phyloP scores from a whole-genome alignment of 2,888 invertebrate species.

The Tipula unca region DNA sequence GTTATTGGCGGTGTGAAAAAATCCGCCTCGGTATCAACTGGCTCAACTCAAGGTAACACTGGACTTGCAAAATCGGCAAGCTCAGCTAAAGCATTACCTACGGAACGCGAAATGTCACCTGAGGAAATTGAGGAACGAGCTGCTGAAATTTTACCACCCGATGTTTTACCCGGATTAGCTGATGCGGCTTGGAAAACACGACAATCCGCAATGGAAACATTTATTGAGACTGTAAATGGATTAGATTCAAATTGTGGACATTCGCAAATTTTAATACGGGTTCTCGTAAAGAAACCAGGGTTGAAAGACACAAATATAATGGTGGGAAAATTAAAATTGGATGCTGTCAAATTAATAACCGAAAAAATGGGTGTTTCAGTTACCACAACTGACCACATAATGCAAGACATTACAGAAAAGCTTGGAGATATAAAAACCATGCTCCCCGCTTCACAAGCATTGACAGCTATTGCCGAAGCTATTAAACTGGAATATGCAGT shows the following conservation, averaged over 20 bases:
- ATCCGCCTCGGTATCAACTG: constrained; percentile 23
- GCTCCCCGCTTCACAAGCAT: constrained; percentile 50
- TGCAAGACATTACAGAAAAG: constrained; percentile 76
- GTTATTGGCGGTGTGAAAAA: constrained; percentile 27
- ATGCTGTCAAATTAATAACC: constrained; percentile 67
- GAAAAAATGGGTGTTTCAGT: constrained; percentile 64
- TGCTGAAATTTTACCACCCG: constrained; percentile 53
- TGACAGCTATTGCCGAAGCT: constrained; percentile 69
- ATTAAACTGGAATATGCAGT: constrained; percentile 67
- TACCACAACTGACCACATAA: constrained; percentile 63
- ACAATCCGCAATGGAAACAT: constrained; percentile 63
- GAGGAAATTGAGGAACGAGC: constrained; percentile 74
- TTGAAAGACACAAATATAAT: constrained; percentile 83
- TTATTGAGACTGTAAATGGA: constrained; percentile 52
- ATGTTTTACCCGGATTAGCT: constrained; percentile 55
- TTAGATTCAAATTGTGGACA: constrained; percentile 52
- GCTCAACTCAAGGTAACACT: constrained; percentile 24
- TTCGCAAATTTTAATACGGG: constrained; percentile 66
- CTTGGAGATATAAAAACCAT: constrained; percentile 77
- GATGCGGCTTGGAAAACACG: constrained; percentile 83
- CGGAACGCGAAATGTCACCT: constrained; percentile 58
- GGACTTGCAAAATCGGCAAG: constrained; percentile 34
- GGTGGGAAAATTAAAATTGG: constrained; percentile 74
- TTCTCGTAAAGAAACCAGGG: constrained; percentile 75
- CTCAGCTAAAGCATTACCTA: constrained; percentile 37